phyloP scores from a whole-genome alignment of 2,113 vertebrate species.

The Struthidea cinerea region DNA sequence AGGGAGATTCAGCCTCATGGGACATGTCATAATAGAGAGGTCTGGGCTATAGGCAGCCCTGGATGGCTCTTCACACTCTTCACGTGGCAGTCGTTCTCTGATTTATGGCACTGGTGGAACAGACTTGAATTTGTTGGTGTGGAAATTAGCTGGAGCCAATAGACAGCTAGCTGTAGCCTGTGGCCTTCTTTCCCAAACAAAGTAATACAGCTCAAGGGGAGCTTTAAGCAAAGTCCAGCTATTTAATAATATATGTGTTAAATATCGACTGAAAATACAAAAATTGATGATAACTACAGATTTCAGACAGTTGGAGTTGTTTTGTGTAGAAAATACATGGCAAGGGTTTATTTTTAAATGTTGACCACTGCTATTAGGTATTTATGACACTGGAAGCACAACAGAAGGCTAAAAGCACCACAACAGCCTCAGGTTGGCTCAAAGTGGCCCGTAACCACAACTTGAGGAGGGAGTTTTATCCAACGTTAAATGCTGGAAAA shows the following conservation, averaged over 20 bases:
- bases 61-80: background rate
- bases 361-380: background rate
- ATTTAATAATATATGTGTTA: background rate
- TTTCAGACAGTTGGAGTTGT: background rate
- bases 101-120: background rate
- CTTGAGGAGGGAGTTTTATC: background rate
- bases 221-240: background rate
- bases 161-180: background rate
- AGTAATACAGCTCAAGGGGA: background rate
- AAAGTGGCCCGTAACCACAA: background rate
- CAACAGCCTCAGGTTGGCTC: background rate
- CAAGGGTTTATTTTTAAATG: background rate
- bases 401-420: background rate
- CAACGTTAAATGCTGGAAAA: background rate
- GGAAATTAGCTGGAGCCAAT: background rate
- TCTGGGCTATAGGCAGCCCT: background rate
- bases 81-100: rapidly evolving
- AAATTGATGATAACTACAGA: background rate
- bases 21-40: no score
- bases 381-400: background rate
- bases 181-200: background rate
- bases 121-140: background rate
- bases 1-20: background rate
- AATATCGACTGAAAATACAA: background rate
- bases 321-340: background rate